Conservation (phyloP, 2,888 invertebrate species). For the Esperia sulphurella region DNA sequence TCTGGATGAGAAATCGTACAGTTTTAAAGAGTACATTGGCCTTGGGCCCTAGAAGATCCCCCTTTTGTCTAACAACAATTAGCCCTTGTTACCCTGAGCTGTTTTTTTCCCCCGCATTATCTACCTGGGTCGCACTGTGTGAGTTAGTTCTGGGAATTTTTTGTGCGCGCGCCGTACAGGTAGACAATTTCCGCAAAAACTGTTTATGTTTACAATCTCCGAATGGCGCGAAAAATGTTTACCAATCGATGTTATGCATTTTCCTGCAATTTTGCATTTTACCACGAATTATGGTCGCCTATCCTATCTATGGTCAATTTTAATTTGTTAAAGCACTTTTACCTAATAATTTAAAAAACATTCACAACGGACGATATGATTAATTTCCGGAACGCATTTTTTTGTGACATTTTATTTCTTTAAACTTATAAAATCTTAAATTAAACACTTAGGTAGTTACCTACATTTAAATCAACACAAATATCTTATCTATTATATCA, state of each 20-base stretch:
- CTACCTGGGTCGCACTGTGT: conserved; percentile 20
- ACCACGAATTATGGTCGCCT: not conserved
- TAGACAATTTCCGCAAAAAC: conserved; percentile 47
- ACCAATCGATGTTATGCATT: conserved; percentile 53
- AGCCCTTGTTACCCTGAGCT: conserved; percentile 43
- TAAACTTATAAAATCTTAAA: no score
- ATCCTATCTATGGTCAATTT: no score
- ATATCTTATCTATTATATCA: no score
- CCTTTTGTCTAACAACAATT: conserved; percentile 52
- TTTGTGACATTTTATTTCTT: no score
- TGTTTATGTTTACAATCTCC: conserved; percentile 64
- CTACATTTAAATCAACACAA: no score
- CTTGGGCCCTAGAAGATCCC: conserved; percentile 61
- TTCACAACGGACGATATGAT: no score
- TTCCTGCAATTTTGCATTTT: conserved; percentile 44
- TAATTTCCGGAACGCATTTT: no score
- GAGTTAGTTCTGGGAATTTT: conserved; percentile 36
- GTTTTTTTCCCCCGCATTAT: conserved; percentile 23
- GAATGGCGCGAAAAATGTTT: conserved; percentile 73
- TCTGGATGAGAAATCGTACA: conserved; percentile 61
- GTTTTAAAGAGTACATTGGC: conserved; percentile 70
- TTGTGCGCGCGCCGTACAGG: conserved; percentile 38
- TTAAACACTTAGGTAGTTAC: no score
- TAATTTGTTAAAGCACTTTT: no score
- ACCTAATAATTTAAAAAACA: no score